Conservation (phyloP, 2,888 invertebrate species). For the Rugalucina vietnamica region DNA sequence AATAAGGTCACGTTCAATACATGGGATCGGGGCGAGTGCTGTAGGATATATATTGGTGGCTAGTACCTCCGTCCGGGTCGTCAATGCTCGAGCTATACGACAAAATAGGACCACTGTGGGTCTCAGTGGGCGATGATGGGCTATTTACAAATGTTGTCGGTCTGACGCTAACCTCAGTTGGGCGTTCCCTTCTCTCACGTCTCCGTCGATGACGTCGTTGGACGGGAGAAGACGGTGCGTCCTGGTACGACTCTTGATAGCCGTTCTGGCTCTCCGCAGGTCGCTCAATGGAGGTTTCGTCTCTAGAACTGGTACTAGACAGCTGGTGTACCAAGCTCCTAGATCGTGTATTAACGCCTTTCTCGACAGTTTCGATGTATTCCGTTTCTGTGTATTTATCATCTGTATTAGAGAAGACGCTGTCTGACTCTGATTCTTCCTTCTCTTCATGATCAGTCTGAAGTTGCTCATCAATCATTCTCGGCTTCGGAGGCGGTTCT, state of each 20-base stretch:
- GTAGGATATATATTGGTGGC: conserved; percentile 49
- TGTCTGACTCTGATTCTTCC: conserved; percentile 54
- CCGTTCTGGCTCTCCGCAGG: conserved; percentile 47
- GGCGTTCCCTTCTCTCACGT: conserved; percentile 66
- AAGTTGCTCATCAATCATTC: conserved; percentile 50
- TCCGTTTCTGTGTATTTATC: conserved; percentile 76
- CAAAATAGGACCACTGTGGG: conserved; percentile 63
- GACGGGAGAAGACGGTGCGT: conserved; percentile 58
- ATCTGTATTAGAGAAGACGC: conserved; percentile 61
- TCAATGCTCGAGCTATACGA: conserved; percentile 79
- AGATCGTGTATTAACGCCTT: conserved; percentile 79
- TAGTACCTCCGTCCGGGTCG: conserved; percentile 69
- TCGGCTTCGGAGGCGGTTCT: conserved; percentile 63
- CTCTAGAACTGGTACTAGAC: conserved; percentile 50
- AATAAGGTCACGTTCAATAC: background rate
- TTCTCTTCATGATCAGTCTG: conserved; percentile 68
- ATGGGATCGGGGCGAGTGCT: conserved; percentile 32
- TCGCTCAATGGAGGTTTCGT: conserved; percentile 44
- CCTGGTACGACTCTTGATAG: conserved; percentile 53
- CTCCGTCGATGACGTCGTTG: conserved; percentile 65
- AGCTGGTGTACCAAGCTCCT: conserved; percentile 70
- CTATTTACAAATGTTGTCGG: conserved; percentile 68
- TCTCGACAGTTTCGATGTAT: conserved; percentile 75
- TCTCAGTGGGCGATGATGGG: conserved; percentile 52
- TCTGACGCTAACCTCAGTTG: conserved; percentile 73